phyloP scores from a whole-genome alignment of 2,113 vertebrate genomes.

The Panurus biarmicus region DNA sequence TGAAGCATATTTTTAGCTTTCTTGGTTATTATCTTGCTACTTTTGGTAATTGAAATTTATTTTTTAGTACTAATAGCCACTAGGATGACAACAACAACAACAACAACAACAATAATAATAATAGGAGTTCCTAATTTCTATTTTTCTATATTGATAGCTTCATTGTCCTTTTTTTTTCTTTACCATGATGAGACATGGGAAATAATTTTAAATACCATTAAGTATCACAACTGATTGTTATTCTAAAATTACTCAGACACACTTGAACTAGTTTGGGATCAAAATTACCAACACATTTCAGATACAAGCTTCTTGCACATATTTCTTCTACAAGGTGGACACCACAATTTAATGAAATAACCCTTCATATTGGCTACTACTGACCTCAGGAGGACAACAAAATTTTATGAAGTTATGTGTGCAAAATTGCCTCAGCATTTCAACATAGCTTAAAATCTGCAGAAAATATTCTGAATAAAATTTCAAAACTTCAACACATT shows the following conservation, averaged over 20 bases:
- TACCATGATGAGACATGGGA: neutral
- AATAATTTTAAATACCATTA: neutral
- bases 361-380: neutral
- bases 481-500: neutral
- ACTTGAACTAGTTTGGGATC: neutral
- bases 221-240: neutral
- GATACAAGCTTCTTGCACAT: neutral
- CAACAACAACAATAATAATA: neutral
- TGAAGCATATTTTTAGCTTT: neutral
- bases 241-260: neutral
- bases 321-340: neutral
- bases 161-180: neutral
- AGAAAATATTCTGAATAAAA: neutral
- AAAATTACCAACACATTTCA: neutral
- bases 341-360: neutral
- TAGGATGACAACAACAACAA: neutral
- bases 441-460: neutral
- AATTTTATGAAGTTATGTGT: neutral
- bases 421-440: neutral
- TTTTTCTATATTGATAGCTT: neutral
- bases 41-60: neutral
- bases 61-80: neutral
- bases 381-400: neutral
- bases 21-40: neutral
- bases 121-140: neutral